Base-by-base conservation (phyloP, 2,888 invertebrate species). In the Ichneumon xanthorius region DNA sequence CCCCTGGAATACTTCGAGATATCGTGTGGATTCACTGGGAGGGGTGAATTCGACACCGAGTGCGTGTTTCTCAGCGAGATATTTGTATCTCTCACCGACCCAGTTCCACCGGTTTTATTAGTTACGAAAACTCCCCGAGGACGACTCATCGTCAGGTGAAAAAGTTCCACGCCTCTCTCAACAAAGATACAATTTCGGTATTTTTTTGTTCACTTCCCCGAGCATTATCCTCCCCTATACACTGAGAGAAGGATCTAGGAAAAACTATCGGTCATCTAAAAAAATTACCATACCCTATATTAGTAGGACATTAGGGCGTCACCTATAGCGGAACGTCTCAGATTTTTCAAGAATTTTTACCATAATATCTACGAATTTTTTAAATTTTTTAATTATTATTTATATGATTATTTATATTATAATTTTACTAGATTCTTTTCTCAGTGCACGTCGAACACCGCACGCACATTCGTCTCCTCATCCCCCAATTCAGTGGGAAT, bases 111-210 rank as follows among this genome's bases (percentile, higher is more conserved):
- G 45, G 22, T 22, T 40, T 33, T 83, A 61, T 75, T 70, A 30
- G 6, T 26, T 40, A 70, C 63, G 68, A 79, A 61, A 76, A 75
- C 4, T 30, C 61, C 3, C 76, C 82, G 86, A 82, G 68, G 67
- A 67, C 82, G 85, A 71, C 50, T 68, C 81, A 67, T 84, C 89
- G 89, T 90, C 92, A 91, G 91, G 92, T 92, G 92, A 90, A 91
- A 63, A 89, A 87, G 85, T 91, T 92, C 90, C 92, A 91, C 92
- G 92, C 80, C 48, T 50, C 67, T 50, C 26, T 58, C 33, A 61
- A 61, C 30, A 4, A 5, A 61, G 61, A 61, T 26, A 61, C 4
- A 61, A 61, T 14, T 14, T 16, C 4, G 5, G 30, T 61, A 22
- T 55, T 9, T 19, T 55, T 19, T 55, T 55, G n/a, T 55, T 55